Conservation (phyloP, 2,797 vertebrate species). For the Crenichthys baileyi region DNA sequence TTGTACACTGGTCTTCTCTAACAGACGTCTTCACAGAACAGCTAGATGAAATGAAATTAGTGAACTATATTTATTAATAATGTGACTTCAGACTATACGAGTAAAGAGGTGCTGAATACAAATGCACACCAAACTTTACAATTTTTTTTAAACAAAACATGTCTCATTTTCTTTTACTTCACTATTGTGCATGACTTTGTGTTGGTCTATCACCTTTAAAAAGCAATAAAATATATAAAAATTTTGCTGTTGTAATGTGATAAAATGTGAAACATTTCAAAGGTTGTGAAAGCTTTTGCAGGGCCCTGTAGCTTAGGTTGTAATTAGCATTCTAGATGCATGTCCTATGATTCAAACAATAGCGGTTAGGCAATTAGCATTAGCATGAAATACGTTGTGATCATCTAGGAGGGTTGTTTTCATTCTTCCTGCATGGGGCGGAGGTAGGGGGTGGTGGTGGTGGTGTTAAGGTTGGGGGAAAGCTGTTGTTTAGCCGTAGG, state of each 20-base stretch:
- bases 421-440: conserved; percentile 29
- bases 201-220: background rate
- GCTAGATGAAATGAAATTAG: background rate
- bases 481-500: conserved; percentile 53
- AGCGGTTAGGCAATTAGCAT: conserved; percentile 45
- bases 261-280: background rate
- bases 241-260: background rate
- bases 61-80: background rate
- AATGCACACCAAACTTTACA: background rate
- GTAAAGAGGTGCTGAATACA: background rate
- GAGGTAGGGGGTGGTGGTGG: background rate
- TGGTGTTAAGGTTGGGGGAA: background rate
- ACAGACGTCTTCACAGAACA: background rate
- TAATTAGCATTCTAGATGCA: conserved; percentile 37
- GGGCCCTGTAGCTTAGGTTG: conserved; percentile 8
- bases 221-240: background rate
- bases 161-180: background rate
- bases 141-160: background rate
- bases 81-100: background rate
- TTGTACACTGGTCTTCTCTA: background rate
- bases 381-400: conserved; percentile 47
- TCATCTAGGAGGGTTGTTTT: conserved; percentile 62
- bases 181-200: background rate
- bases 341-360: conserved; percentile 42
- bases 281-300: background rate